phyloP scores from a whole-genome alignment of 2,888 invertebrate species.

The Drosophila mayaguana region DNA sequence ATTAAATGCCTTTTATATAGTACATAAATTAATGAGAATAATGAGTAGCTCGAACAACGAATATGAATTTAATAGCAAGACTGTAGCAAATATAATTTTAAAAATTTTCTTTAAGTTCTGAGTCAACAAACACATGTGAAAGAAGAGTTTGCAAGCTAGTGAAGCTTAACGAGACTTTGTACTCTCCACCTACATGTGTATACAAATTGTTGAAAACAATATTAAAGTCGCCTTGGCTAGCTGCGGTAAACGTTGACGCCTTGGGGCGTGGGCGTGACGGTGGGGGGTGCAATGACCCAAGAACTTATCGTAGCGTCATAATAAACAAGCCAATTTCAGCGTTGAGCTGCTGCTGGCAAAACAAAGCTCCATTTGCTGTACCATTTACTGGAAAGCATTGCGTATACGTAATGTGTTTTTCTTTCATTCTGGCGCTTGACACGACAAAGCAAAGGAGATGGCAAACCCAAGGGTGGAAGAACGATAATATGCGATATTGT shows the following conservation, averaged over 20 bases:
- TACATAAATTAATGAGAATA: too few relatives aligned
- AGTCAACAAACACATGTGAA: neutral
- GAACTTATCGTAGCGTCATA: constrained; percentile 57
- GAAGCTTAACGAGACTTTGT: neutral
- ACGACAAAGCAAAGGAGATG: constrained; percentile 24
- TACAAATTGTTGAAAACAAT: neutral
- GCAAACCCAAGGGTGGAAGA: neutral
- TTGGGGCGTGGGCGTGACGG: constrained; percentile 12
- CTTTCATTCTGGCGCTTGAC: constrained; percentile 23
- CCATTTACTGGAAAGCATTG: constrained; percentile 61
- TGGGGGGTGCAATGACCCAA: constrained; percentile 56
- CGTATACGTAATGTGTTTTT: constrained; percentile 62
- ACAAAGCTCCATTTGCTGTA: constrained; percentile 71
- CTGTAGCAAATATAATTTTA: too few relatives aligned
- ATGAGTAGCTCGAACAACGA: too few relatives aligned
- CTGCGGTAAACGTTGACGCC: constrained; percentile 12
- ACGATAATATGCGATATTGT: constrained; percentile 38
- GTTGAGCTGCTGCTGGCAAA: constrained; percentile 54
- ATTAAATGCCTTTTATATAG: too few relatives aligned
- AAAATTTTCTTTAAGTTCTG: neutral
- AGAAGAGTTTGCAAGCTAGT: neutral
- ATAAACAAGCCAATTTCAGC: constrained; percentile 68
- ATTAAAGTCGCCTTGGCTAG: constrained; percentile 12
- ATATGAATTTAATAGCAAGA: too few relatives aligned
- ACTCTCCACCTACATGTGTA: neutral